Evolutionary conservation across 2,888 invertebrate genomes (phyloP).

Genomic region (Epinotia demarniana): DNA sequence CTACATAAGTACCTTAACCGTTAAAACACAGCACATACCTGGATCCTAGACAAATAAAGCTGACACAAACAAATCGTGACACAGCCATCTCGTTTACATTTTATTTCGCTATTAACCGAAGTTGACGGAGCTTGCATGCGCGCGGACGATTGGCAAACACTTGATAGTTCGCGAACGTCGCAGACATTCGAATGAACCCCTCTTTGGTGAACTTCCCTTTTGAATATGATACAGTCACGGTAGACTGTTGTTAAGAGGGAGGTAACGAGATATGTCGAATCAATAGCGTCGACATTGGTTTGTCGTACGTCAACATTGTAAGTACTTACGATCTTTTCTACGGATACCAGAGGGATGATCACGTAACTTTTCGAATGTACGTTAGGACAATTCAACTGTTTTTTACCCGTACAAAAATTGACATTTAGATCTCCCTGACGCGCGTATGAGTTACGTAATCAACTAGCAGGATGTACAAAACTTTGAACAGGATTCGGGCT

Average conservation of each 20-base stretch:
- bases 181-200: conserved; percentile 21
- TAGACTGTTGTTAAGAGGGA: conserved; percentile 21
- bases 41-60: conserved; percentile 14
- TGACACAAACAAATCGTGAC: conserved; percentile 27
- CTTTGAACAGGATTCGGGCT: no score
- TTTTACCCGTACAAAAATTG: no score
- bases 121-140: conserved; percentile 23
- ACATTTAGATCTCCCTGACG: no score
- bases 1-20: not conserved
- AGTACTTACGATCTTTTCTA: no score
- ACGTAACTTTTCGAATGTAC: no score
- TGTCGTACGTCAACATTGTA: no score
- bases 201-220: conserved; percentile 24
- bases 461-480: no score
- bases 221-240: conserved; percentile 37
- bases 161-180: conserved; percentile 26
- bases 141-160: conserved; percentile 32
- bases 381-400: no score
- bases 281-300: not conserved
- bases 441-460: no score
- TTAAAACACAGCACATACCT: not conserved
- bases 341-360: no score
- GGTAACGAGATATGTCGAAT: not conserved
- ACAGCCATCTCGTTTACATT: conserved; percentile 10
- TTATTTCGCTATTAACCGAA: conserved; percentile 13